phyloP scores from a whole-genome alignment of 2,797 vertebrate genomes.

The Bovichtus diacanthus region DNA sequence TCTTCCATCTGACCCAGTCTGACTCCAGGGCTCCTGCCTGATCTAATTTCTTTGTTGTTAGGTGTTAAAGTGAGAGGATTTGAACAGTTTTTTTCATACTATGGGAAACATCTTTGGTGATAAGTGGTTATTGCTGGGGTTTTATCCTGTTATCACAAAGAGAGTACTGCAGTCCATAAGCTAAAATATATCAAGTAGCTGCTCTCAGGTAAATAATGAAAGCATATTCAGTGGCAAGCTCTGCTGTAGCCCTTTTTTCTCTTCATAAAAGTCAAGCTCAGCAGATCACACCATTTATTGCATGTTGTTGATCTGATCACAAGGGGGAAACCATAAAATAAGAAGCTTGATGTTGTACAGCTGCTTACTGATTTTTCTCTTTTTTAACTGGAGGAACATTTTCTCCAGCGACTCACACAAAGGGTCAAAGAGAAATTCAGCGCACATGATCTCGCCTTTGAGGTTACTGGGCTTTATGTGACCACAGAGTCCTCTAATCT shows the following conservation, averaged over 20 bases:
- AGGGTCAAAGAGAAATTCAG: slow-evolving; percentile 61
- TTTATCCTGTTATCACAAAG: slow-evolving; percentile 16
- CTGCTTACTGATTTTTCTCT: slow-evolving; percentile 11
- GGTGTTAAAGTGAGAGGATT: slow-evolving; percentile 52
- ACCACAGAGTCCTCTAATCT: slow-evolving; percentile 63
- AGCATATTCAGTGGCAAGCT: slow-evolving; percentile 23
- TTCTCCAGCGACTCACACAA: slow-evolving; percentile 30
- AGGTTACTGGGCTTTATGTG: slow-evolving; percentile 61
- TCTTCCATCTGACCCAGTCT: slow-evolving; percentile 77
- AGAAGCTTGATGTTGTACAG: slow-evolving; percentile 9
- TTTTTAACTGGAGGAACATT: slow-evolving; percentile 26
- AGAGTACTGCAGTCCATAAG: not conserved
- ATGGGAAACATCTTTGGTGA: slow-evolving; percentile 34
- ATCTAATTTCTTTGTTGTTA: slow-evolving; percentile 75
- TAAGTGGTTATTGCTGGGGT: slow-evolving; percentile 19
- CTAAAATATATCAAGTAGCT: slow-evolving; percentile 2
- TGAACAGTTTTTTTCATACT: slow-evolving; percentile 28
- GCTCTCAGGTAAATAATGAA: slow-evolving; percentile 37
- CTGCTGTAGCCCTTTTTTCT: not conserved
- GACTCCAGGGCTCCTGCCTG: slow-evolving; percentile 73
- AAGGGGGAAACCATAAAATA: not conserved
- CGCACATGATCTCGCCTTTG: slow-evolving; percentile 44
- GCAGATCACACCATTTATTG: slow-evolving; percentile 19
- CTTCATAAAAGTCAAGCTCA: slow-evolving; percentile 2
- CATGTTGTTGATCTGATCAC: slow-evolving; percentile 30